Evolutionary conservation across 2,797 vertebrate genomes (phyloP).

Genomic region (Euthynnus affinis): DNA sequence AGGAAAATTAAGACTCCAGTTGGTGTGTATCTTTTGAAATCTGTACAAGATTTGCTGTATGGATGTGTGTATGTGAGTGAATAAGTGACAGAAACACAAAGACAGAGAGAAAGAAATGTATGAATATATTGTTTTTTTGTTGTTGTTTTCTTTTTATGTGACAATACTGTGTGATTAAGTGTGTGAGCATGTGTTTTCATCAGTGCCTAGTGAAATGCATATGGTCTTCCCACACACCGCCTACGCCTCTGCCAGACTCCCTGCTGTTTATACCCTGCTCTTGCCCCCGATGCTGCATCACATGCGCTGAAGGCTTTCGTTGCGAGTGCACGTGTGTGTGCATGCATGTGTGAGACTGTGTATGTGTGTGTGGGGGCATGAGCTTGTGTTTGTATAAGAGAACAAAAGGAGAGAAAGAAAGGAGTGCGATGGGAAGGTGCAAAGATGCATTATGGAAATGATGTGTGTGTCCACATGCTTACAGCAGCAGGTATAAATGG

Average conservation of each 20-base stretch:
- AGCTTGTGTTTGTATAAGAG: conserved; percentile 50
- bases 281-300: conserved; percentile 65
- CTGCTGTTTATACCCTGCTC: conserved; percentile 75
- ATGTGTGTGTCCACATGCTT: conserved; percentile 55
- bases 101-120: conserved; percentile 11
- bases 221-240: conserved; percentile 80
- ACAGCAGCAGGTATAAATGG: conserved; percentile 67
- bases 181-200: conserved; percentile 60
- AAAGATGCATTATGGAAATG: conserved; percentile 68
- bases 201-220: conserved; percentile 77
- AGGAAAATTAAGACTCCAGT: conserved; percentile 79
- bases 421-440: conserved; percentile 36
- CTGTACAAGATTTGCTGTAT: conserved; percentile 54
- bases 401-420: conserved; percentile 55
- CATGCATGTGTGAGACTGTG: conserved; percentile 15
- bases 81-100: conserved; percentile 4
- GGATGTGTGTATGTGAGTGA: conserved; percentile 19
- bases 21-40: conserved; percentile 70
- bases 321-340: conserved; percentile 21
- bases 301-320: conserved; percentile 52
- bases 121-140: conserved; percentile 3
- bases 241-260: conserved; percentile 77
- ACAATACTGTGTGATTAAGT: conserved; percentile 62
- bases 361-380: conserved; percentile 15
- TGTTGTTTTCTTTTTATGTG: conserved; percentile 18